Percentiles rank a stretch among this genome's conserved stretches.
Conservation (phyloP, 2,797 vertebrate species). For the Octomys mimax region DNA sequence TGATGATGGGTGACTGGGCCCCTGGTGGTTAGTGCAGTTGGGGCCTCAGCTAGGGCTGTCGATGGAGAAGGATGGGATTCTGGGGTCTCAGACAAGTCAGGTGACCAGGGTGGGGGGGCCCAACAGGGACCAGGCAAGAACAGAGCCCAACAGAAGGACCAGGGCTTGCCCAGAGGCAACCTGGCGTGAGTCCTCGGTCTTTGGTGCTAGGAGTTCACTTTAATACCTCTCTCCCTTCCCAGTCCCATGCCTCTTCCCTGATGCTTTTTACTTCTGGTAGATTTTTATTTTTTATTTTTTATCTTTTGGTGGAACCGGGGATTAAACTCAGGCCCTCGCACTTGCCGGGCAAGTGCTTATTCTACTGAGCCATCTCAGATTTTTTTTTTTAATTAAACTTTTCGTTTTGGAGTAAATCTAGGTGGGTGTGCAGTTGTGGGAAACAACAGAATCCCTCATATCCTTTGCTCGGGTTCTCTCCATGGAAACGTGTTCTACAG, state of each 20-base stretch:
- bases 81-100: neutral
- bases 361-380: too few species aligned
- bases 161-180: fast-evolving
- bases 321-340: too few species aligned
- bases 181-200: fast-evolving
- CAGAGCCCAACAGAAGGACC: neutral
- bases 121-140: neutral
- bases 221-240: neutral
- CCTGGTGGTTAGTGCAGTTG: neutral
- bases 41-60: neutral
- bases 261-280: neutral
- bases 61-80: neutral
- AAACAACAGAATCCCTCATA: neutral
- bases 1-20: neutral
- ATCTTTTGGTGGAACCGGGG: neutral
- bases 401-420: neutral
- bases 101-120: neutral
- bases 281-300: neutral
- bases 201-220: neutral
- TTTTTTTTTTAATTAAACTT: neutral
- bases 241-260: neutral
- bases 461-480: neutral
- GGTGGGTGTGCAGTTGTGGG: neutral
- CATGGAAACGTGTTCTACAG: neutral
- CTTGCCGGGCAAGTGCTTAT: too few species aligned